Evolutionary conservation across 2,888 invertebrate genomes (phyloP).

Genomic region (Endomychus coccineus): DNA sequence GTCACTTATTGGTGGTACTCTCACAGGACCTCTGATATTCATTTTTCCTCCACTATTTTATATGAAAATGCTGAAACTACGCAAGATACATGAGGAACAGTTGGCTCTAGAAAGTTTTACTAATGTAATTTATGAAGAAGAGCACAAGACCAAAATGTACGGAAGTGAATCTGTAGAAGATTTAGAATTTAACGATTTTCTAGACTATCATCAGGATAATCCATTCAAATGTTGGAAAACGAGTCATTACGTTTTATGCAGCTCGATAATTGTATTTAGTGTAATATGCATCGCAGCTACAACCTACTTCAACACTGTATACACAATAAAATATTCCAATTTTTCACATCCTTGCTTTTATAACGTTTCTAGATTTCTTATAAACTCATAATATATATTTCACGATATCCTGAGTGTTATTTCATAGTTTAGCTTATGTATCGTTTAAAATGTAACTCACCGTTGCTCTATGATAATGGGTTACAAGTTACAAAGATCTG

Average conservation of each 20-base stretch:
- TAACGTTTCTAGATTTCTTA: slow-evolving; percentile 44
- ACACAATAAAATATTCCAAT: slow-evolving; percentile 55
- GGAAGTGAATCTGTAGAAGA: too few species aligned
- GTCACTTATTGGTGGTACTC: slow-evolving; percentile 76
- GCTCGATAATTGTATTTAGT: slow-evolving; percentile 57
- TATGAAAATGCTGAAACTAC: slow-evolving; percentile 55
- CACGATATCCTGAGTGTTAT: too few species aligned
- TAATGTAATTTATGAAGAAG: slow-evolving; percentile 19
- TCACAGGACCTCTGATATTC: slow-evolving; percentile 77
- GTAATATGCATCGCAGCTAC: slow-evolving; percentile 57
- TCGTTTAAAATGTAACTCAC: too few species aligned
- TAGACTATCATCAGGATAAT: too few species aligned
- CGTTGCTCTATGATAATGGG: too few species aligned
- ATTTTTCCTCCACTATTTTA: slow-evolving; percentile 79
- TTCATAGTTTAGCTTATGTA: too few species aligned
- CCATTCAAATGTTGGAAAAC: too few species aligned
- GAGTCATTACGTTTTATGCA: too few species aligned
- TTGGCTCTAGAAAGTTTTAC: slow-evolving; percentile 25
- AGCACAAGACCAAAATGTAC: too few species aligned
- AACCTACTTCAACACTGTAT: slow-evolving; percentile 63
- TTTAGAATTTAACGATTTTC: too few species aligned
- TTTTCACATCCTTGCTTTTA: slow-evolving; percentile 68
- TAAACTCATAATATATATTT: slow-evolving; percentile 27
- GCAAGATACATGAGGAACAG: slow-evolving; percentile 33
- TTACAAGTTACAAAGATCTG: too few species aligned